Evolutionary conservation across 2,888 invertebrate species (phyloP), one percentile per base, ranked within the genome.

Genomic region (Himalopsyche tibetana): DNA sequence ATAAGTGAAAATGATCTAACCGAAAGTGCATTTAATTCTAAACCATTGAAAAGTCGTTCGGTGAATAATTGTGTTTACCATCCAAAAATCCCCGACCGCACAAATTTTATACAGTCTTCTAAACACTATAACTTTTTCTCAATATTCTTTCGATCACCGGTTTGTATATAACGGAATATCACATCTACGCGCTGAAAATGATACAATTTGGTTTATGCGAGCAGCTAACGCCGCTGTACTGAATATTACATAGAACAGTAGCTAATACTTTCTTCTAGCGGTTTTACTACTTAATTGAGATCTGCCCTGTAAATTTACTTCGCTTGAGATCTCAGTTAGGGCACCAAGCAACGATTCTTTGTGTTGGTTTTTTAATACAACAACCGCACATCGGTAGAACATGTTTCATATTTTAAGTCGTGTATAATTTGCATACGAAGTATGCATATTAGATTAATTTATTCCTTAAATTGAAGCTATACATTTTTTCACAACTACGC

Each of bases 271-370:
- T 74, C 38, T 74, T 74, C 5, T 74, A 74, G 74, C 74, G 74
- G 74, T 74, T 74, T 74, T 74, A 1, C 74, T 74, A 28, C 9
- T 74, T 74, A 74, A 74, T 74, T 74, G 74, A 74, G 74, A 74
- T 74, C 36, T 74, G 74, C 74, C 74, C 74, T 74, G 74, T 74
- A 74, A 74, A 36, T 80, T 51, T 80, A 19, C 45, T 42, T 4
- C 80, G 80, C 80, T 80, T 80, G 80, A 80, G 80, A 28, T 80
- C 45, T n/a, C 80, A 80, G 80, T 17, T 80, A 80, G 80, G 80
- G 80, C 80, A 80, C 11, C 45, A 45, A 42, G 80, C 80, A 80
- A 80, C 17, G 80, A 38, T n/a, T 80, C 28, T 51, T 80, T 80
- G 45, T 42, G 45, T 80, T 42, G 9, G 5, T 40, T 80, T 80